phyloP scores from a whole-genome alignment of 2,797 vertebrate genomes.

The Psittacula echo region DNA sequence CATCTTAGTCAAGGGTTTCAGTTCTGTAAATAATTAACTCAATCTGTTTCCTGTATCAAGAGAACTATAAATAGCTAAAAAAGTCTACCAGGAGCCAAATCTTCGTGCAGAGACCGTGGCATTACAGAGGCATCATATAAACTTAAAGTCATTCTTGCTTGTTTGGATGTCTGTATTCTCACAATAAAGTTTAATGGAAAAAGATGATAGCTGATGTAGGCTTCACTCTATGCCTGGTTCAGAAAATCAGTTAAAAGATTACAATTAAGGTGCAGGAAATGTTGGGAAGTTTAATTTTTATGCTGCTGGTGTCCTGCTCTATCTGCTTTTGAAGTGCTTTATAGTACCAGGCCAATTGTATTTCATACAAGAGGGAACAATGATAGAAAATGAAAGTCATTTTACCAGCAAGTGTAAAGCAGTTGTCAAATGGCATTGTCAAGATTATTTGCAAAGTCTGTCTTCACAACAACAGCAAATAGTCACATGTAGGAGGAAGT shows the following conservation, averaged over 20 bases:
- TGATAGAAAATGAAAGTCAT: background rate
- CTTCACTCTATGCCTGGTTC: background rate
- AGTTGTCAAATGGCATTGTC: background rate
- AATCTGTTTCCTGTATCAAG: background rate
- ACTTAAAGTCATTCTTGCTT: background rate
- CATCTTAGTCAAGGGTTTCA: background rate
- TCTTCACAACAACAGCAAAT: background rate
- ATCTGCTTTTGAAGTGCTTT: background rate
- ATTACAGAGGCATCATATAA: background rate
- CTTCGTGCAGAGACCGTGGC: background rate
- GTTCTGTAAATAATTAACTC: conserved; percentile 23
- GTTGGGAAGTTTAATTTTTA: background rate
- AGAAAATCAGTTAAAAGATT: background rate
- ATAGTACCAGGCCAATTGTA: background rate
- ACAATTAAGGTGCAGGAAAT: background rate
- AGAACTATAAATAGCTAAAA: background rate
- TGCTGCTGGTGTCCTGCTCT: background rate
- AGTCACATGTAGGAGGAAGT: background rate
- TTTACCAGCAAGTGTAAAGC: background rate
- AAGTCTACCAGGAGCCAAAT: background rate
- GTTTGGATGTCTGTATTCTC: rapidly evolving
- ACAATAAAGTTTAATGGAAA: background rate
- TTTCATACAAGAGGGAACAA: background rate
- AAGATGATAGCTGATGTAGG: background rate
- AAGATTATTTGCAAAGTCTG: background rate